phyloP scores from a whole-genome alignment of 2,113 vertebrate species.

The Pelodiscus sinensis region DNA sequence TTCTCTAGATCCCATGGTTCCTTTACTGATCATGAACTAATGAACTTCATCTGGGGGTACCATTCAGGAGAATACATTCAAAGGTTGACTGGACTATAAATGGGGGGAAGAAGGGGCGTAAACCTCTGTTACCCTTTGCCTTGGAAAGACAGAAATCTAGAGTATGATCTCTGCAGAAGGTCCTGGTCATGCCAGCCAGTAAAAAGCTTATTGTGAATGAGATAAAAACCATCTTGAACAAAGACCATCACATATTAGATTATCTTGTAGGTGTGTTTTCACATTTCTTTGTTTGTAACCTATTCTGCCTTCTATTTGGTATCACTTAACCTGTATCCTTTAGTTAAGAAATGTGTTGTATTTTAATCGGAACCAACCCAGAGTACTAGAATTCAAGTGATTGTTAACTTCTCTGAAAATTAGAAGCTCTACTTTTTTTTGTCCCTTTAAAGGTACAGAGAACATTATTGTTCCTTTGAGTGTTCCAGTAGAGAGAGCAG shows the following conservation, averaged over 20 bases:
- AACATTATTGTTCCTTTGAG: not conserved
- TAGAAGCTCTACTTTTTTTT: not conserved
- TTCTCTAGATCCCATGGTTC: not conserved
- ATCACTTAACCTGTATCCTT: not conserved
- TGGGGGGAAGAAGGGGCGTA: no score
- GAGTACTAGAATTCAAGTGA: not conserved
- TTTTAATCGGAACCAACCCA: not conserved
- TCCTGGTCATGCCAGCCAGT: not conserved
- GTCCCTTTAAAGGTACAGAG: not conserved
- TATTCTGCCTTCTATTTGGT: not conserved
- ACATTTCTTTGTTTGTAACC: not conserved
- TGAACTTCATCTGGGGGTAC: not conserved
- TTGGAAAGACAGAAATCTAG: not conserved
- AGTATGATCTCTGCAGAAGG: not conserved
- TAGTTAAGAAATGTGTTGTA: not conserved
- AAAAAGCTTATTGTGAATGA: not conserved
- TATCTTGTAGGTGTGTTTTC: not conserved
- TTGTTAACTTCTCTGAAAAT: not conserved
- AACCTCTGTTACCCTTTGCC: not conserved
- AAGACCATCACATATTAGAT: not conserved
- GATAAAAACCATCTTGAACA: not conserved
- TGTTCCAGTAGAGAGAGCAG: not conserved
- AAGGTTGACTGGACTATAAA: not conserved
- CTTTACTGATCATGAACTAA: not conserved
- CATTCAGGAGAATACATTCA: not conserved